Percentiles rank a stretch among this genome's conserved stretches.
phyloP scores from a whole-genome alignment of 1,140 invertebrate species.

The Hyles vespertilio region DNA sequence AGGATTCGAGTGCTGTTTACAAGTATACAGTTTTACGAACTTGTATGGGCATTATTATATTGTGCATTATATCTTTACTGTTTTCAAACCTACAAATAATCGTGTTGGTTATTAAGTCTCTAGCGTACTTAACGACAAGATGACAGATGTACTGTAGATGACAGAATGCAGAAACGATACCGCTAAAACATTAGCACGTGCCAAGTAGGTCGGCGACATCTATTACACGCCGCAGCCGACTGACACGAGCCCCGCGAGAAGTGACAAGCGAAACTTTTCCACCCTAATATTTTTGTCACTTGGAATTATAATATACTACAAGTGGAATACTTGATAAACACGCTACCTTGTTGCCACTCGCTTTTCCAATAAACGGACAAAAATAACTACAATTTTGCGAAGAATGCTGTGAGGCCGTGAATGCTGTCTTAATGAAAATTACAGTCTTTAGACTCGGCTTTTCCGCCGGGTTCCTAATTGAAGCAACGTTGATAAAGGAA shows the following conservation, averaged over 20 bases:
- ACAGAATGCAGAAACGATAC: neutral
- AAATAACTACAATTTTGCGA: neutral
- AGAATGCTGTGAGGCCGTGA: neutral
- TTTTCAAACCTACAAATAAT: too few species aligned
- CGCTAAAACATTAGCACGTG: conserved; percentile 10
- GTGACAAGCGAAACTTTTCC: neutral
- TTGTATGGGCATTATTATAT: too few species aligned
- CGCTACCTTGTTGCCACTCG: too few species aligned
- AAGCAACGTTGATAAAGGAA: neutral
- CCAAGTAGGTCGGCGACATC: conserved; percentile 15
- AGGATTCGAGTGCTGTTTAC: neutral
- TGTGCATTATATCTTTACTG: too few species aligned
- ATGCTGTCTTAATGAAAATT: conserved; percentile 5
- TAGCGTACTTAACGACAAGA: conserved; percentile 1
- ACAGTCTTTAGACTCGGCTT: conserved; percentile 1
- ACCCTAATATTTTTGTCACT: conserved; percentile 9
- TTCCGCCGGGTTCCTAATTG: conserved; percentile 1
- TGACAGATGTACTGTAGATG: conserved; percentile 5
- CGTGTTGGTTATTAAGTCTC: too few species aligned
- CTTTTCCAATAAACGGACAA: neutral
- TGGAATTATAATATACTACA: conserved; percentile 3
- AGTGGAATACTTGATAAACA: too few species aligned
- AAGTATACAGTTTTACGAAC: neutral
- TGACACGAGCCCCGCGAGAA: conserved; percentile 2
- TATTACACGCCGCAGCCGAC: conserved; percentile 4